phyloP scores from a whole-genome alignment of 2,797 vertebrate genomes.

The Bucorvus abyssinicus region DNA sequence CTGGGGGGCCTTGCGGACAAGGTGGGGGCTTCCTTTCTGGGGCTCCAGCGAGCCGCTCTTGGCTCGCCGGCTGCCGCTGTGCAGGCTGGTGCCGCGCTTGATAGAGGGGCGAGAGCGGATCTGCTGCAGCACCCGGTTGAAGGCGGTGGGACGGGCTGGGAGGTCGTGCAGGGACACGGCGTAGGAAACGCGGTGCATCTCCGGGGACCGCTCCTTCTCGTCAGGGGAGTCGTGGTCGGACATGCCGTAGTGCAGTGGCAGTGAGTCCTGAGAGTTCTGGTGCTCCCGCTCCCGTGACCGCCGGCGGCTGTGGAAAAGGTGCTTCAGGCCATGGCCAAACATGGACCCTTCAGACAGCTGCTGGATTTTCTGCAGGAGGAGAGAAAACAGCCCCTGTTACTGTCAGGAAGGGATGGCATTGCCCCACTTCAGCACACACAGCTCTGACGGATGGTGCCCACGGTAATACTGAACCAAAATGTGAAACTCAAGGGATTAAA shows the following conservation, averaged over 20 bases:
- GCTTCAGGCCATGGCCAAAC: conserved; percentile 86
- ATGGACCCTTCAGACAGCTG: conserved; percentile 84
- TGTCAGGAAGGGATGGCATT: accelerated
- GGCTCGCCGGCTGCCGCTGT: conserved; percentile 75
- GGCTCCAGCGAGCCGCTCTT: conserved; percentile 80
- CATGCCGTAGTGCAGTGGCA: conserved; percentile 34
- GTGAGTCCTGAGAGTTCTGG: conserved; percentile 71
- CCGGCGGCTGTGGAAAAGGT: conserved; percentile 84
- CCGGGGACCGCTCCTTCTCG: conserved; percentile 83
- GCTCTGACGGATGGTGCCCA: accelerated
- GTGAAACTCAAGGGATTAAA: accelerated
- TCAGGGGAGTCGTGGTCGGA: conserved; percentile 83
- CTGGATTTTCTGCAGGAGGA: conserved; percentile 79
- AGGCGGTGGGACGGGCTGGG: conserved; percentile 81
- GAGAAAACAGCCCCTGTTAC: neutral
- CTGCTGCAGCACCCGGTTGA: conserved; percentile 85
- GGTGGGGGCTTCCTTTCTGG: conserved; percentile 79
- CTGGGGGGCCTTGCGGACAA: conserved; percentile 75
- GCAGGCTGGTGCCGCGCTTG: conserved; percentile 81
- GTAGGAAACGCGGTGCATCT: conserved; percentile 86
- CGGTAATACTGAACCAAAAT: accelerated
- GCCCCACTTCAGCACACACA: accelerated
- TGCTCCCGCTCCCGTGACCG: conserved; percentile 80
- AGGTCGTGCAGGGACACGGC: conserved; percentile 83
- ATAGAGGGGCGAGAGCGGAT: conserved; percentile 84